Evolutionary conservation across 2,888 invertebrate species (phyloP).

Genomic region (Actias luna): DNA sequence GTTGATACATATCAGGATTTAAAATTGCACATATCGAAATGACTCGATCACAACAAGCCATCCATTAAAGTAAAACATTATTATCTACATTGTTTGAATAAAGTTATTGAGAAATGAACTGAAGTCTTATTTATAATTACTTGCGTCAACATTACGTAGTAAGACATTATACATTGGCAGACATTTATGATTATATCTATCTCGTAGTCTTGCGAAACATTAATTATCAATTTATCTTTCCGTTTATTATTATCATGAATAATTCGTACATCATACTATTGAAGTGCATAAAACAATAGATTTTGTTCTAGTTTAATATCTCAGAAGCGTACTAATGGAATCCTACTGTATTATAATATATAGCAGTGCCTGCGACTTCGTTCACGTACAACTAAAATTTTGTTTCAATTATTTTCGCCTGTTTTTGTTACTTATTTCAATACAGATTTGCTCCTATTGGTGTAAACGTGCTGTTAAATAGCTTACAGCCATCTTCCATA

Average conservation of each 20-base stretch:
- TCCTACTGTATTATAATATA: neutral
- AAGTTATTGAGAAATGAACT: neutral
- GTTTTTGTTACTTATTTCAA: too few species aligned
- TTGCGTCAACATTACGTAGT: neutral
- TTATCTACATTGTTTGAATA: neutral
- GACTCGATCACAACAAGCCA: too few species aligned
- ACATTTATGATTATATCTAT: neutral
- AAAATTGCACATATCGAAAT: too few species aligned
- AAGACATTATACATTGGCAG: neutral
- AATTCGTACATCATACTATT: neutral
- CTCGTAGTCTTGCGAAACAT: conserved; percentile 1
- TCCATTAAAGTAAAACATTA: neutral
- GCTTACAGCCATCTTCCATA: too few species aligned
- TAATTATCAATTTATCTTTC: neutral
- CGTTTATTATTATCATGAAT: neutral
- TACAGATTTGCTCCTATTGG: too few species aligned
- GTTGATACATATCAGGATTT: too few species aligned
- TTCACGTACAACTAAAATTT: too few species aligned
- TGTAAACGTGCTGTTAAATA: too few species aligned
- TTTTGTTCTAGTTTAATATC: neutral
- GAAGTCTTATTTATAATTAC: neutral
- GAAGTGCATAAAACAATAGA: neutral
- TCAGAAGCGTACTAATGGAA: neutral
- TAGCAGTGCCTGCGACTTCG: too few species aligned
- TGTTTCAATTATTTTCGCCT: too few species aligned